phyloP scores from a whole-genome alignment of 2,888 invertebrate species.

The Coremacera marginata region DNA sequence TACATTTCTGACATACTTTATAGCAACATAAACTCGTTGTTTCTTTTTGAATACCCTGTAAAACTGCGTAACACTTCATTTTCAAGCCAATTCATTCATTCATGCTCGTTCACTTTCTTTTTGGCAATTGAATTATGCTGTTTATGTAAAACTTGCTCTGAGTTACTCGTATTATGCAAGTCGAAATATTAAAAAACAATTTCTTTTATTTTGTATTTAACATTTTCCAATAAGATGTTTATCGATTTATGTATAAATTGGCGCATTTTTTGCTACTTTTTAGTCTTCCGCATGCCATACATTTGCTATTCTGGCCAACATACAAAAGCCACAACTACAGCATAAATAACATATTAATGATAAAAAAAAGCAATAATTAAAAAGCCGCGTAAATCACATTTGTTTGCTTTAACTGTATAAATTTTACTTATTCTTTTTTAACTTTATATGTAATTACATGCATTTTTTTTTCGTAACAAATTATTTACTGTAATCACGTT shows the following conservation, averaged over 20 bases:
- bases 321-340: slow-evolving; percentile 2
- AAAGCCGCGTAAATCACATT: slow-evolving; percentile 16
- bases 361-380: background rate
- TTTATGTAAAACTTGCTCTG: background rate
- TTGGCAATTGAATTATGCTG: background rate
- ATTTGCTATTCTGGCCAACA: background rate
- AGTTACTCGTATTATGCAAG: background rate
- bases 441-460: background rate
- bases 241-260: background rate
- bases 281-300: slow-evolving; percentile 25
- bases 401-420: background rate
- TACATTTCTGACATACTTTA: too few species aligned
- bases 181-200: background rate
- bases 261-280: background rate
- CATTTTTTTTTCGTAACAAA: background rate
- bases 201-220: background rate
- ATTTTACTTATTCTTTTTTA: background rate
- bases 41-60: too few species aligned
- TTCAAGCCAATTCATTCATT: too few species aligned
- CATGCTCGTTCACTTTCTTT: background rate
- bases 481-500: background rate
- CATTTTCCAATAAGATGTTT: background rate
- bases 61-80: too few species aligned
- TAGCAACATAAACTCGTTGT: too few species aligned
- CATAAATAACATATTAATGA: background rate